Conservation (phyloP, 2,797 vertebrate species). For the Mareca strepera region DNA sequence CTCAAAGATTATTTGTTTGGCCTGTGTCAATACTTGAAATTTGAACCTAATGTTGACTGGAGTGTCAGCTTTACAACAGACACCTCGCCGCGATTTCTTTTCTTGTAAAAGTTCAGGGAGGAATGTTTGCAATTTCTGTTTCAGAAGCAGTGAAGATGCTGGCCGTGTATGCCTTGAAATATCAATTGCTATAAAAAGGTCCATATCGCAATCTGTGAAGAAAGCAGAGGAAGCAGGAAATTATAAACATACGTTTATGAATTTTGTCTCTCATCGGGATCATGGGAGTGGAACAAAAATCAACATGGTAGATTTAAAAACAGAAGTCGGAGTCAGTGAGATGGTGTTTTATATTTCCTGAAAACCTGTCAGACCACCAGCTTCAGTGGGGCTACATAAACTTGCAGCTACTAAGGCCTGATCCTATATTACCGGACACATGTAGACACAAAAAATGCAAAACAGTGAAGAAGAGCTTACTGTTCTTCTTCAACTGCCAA, state of each 20-base stretch:
- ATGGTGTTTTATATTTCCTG: neutral
- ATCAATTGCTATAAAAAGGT: slow-evolving; percentile 87
- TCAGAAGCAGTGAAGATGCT: slow-evolving; percentile 64
- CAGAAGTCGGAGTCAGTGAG: neutral
- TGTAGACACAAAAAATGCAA: neutral
- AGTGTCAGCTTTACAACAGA: slow-evolving; percentile 77
- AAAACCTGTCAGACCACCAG: neutral
- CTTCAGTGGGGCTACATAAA: neutral
- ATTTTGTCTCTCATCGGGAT: neutral
- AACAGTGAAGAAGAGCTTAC: too few species aligned
- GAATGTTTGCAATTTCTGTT: slow-evolving; percentile 74
- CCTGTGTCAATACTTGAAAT: slow-evolving; percentile 73
- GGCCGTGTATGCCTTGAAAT: slow-evolving; percentile 65
- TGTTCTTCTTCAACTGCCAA: neutral
- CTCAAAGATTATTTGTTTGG: slow-evolving; percentile 72
- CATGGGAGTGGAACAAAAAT: neutral
- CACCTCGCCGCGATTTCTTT: slow-evolving; percentile 69
- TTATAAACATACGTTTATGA: neutral
- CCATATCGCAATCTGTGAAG: slow-evolving; percentile 80
- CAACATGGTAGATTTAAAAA: neutral
- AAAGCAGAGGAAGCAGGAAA: neutral
- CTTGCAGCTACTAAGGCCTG: neutral
- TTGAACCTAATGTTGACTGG: slow-evolving; percentile 64
- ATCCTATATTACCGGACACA: neutral
- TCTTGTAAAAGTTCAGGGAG: slow-evolving; percentile 79